Percentiles rank a stretch among this genome's conserved stretches.
phyloP scores from a whole-genome alignment of 2,113 vertebrate species.

The Budorcas taxicolor region DNA sequence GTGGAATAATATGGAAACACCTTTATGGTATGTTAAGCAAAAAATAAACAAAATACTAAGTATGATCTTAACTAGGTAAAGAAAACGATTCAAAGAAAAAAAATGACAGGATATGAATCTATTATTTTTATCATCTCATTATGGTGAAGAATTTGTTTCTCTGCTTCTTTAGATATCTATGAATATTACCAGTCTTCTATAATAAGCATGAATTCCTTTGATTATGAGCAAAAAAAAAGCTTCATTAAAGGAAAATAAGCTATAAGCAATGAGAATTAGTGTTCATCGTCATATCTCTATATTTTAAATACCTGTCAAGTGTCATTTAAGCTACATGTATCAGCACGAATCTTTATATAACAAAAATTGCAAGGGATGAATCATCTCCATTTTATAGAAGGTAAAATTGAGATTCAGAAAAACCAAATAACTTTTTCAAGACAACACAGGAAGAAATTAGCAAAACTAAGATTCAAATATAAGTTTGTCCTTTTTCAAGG shows the following conservation, averaged over 20 bases:
- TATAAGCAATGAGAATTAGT: neutral
- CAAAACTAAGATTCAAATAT: neutral
- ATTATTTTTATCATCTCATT: neutral
- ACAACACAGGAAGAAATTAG: neutral
- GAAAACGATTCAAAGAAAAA: neutral
- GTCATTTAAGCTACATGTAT: neutral
- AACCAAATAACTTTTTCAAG: neutral
- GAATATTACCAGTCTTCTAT: neutral
- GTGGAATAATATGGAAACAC: neutral
- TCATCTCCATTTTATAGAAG: neutral
- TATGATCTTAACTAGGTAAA: neutral
- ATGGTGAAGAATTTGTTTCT: neutral
- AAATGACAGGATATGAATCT: neutral
- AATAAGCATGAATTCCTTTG: neutral
- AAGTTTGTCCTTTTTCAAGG: neutral
- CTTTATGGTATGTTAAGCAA: neutral
- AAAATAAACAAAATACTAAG: neutral
- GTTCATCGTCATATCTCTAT: neutral
- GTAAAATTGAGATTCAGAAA: neutral
- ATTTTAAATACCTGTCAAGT: neutral
- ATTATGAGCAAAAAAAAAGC: neutral
- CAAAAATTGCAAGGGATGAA: neutral
- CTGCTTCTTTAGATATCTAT: neutral
- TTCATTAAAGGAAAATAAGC: neutral
- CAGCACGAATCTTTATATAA: neutral